Base-by-base conservation (phyloP, 2,888 invertebrate species). In the Oscheius sp. region DNA sequence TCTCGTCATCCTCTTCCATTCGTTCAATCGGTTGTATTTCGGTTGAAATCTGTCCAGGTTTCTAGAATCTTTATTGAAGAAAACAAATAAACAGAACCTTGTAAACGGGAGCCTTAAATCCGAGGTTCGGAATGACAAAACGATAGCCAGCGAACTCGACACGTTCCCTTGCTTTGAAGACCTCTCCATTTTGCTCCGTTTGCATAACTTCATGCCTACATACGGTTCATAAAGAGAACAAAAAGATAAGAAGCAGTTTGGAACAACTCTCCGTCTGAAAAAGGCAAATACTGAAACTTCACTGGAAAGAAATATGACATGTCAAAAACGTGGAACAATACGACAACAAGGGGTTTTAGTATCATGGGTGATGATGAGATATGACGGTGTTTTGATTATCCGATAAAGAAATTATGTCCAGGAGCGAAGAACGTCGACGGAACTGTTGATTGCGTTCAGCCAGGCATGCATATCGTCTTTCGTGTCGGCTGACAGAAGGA, bases 401-500 rank as follows among this genome's bases (percentile, higher is more conserved):
- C 7, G 42, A 7, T 0, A 7, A 42, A 42, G 7, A 5, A 42
- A 5, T 42, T 42, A 42, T 42, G 42, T 70, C 78, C 80, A 80
- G 48, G 74, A 75, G 68, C 74, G 77, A 51, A 95, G 92, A 86
- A 95, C 93, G 65, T 93, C 93, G 73, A 97, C 89, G 0, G 95
- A 93, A 84, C 93, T 93, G 89, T 96, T 97, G 13, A 97, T 91
- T 83, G 93, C 93, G 7, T 93, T 92, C 85, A 95, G 93, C 97
- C 98, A 98, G 73, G 93, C 91, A 57, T 95, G 93, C 65, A 96
- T 92, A 83, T 97, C 96, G 84, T 93, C 93, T 78, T 94, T 93
- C 0, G 95, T 95, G 87, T 98, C 97, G 0, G 97, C 96, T 0
- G 96, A 96, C 11, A 98, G 90, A 76, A 96, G 91, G 88, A 96